These are phyloP conservation scores for Eupsilia transversa DNA, from an alignment of 2,888 invertebrate genomes.

Conservation along the genomic window DNA sequence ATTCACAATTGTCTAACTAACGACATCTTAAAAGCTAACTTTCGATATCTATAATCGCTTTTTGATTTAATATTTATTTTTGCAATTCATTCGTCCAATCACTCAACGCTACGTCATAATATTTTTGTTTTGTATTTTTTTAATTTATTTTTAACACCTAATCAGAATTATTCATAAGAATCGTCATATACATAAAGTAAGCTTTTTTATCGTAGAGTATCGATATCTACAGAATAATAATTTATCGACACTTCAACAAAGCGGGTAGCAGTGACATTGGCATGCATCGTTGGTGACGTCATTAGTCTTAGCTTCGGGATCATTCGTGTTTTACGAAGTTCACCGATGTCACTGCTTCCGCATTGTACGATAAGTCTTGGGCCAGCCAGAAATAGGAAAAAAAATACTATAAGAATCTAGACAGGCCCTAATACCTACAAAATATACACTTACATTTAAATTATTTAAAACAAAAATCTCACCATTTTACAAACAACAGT, in stretches of 20 bases:
- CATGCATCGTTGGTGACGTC: conserved; percentile 25
- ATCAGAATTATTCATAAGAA: conserved; percentile 77
- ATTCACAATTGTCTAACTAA: conserved; percentile 69
- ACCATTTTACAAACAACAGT: conserved; percentile 70
- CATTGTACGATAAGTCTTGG: conserved; percentile 65
- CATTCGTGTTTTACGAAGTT: conserved; percentile 25
- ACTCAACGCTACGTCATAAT: conserved; percentile 70
- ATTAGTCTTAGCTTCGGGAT: conserved; percentile 26
- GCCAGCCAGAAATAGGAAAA: conserved; percentile 73
- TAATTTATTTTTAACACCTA: conserved; percentile 71
- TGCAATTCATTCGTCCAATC: conserved; percentile 71
- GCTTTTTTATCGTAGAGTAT: conserved; percentile 62
- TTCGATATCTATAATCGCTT: conserved; percentile 59
- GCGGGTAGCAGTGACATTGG: conserved; percentile 51
- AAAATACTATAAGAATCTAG: conserved; percentile 74
- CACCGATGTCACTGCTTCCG: conserved; percentile 48
- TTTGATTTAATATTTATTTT: conserved; percentile 46
- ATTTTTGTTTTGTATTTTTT: conserved; percentile 71
- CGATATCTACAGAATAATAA: conserved; percentile 66
- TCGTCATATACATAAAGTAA: conserved; percentile 71
- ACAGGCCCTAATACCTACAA: conserved; percentile 72
- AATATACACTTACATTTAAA: conserved; percentile 69
- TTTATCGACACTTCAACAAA: conserved; percentile 61
- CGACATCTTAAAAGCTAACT: conserved; percentile 57
- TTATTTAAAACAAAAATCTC: conserved; percentile 70